Evolutionary conservation across 1,140 invertebrate species (phyloP), one percentile per base, ranked within the genome.

Genomic region (Mesaphorura yosii): DNA sequence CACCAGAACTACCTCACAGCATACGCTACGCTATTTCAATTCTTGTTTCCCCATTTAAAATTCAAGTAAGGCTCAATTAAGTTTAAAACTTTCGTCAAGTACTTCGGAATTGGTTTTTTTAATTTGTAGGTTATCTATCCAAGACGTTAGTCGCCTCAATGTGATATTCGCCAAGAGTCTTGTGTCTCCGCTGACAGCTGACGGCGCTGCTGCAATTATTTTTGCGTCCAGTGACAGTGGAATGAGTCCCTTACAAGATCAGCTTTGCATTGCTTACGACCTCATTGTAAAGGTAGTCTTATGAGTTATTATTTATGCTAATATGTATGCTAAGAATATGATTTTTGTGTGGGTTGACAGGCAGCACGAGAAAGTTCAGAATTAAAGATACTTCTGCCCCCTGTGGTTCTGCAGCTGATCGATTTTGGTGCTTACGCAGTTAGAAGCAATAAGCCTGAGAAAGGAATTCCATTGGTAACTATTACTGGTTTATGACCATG

Each of bases 11-110:
- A 94, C 72, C 76, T 97, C 23, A 91, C 90, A 1, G 86, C 90
- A 1, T 74, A 94, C 3, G 82, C 95, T 58, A 89, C 93, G 70
- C 93, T 93, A 66, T 93, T 96, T 68, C 89, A 91, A 17, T 81
- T 83, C 40, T 79, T 97, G 48, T 95, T 93, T 72, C 83, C 86
- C 56, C 86, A 92, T 65, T 87, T 94, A 56, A 83, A 84, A 72
- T 72, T 76, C 42, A 68, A 71, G 64, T 70, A 55, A 53, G 58
- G 48, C 22, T 23, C 37, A 23, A 1, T 51, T 52, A 31, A 49
- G 17, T 40, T 25, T 10, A 44, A 45, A 29, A 55, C 29, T 55
- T 58, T 58, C 48, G 17, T 25, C 22, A n/a, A n/a, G n/a, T n/a
- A n/a, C n/a, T n/a, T n/a, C 39, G 44, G 23, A 22, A 28, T 51